Conservation (phyloP, 1,140 invertebrate genomes). For the Liolophura sinensis region DNA sequence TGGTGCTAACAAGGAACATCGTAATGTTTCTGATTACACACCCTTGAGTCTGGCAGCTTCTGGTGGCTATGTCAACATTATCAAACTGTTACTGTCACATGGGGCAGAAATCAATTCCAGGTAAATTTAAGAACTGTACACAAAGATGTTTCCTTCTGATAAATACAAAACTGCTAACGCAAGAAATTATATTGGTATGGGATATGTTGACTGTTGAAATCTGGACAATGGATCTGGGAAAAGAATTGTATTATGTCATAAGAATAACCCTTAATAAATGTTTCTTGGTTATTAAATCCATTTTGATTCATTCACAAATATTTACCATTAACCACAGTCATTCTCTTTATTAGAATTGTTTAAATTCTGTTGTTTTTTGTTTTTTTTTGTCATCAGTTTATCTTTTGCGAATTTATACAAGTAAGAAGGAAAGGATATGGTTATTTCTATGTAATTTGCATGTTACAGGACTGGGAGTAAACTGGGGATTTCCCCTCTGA, state of each 20-base stretch:
- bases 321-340: not conserved
- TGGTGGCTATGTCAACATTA: conserved; percentile 98
- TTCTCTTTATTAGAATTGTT: not conserved
- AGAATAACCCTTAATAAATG: too few relatives aligned
- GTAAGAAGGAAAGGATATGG: not conserved
- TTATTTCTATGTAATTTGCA: not conserved
- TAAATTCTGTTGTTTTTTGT: not conserved
- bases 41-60: conserved; percentile 96
- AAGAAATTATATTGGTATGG: too few relatives aligned
- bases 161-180: too few relatives aligned
- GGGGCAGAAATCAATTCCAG: conserved; percentile 97
- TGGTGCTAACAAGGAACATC: conserved; percentile 96
- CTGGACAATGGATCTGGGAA: too few relatives aligned
- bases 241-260: too few relatives aligned
- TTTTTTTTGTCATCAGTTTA: too few relatives aligned
- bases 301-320: too few relatives aligned
- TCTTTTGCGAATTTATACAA: too few relatives aligned
- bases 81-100: conserved; percentile 89
- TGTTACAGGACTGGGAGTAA: conserved; percentile 88
- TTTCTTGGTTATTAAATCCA: too few relatives aligned
- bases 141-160: too few relatives aligned
- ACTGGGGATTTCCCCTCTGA: conserved; percentile 96
- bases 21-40: conserved; percentile 99
- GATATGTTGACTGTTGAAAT: too few relatives aligned
- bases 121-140: too few relatives aligned